A percentile compares a stretch with the other conserved stretches of the same genome.
phyloP scores from a whole-genome alignment of 2,888 invertebrate genomes.

The Strigamia maritima region DNA sequence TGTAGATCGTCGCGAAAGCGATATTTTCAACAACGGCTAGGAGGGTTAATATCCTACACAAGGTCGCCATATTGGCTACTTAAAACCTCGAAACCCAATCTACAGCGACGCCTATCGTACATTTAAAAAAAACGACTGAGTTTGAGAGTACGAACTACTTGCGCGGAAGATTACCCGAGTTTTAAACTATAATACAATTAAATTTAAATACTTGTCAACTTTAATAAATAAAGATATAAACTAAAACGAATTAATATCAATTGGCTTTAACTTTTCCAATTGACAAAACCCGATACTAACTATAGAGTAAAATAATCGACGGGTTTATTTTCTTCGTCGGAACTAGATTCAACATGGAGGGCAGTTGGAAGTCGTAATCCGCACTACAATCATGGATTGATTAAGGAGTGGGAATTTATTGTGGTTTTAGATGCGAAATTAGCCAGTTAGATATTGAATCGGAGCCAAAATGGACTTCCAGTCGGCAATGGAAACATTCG shows the following conservation, averaged over 20 bases:
- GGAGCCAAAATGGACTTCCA: slow-evolving; percentile 80
- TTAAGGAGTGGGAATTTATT: slow-evolving; percentile 40
- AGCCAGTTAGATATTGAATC: slow-evolving; percentile 40
- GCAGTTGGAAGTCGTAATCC: slow-evolving; percentile 39
- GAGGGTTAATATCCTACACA: not conserved
- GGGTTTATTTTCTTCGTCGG: slow-evolving; percentile 26
- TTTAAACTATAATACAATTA: not conserved
- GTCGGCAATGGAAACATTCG: slow-evolving; percentile 97
- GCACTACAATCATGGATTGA: slow-evolving; percentile 36
- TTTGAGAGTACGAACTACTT: not conserved
- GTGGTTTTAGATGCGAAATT: slow-evolving; percentile 40
- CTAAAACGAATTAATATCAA: too few relatives aligned
- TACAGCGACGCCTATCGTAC: not conserved
- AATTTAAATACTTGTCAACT: too few relatives aligned
- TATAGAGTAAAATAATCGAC: not conserved
- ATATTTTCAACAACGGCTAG: not conserved
- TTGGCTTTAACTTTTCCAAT: too few relatives aligned
- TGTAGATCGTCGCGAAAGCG: slow-evolving; percentile 28
- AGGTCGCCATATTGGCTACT: slow-evolving; percentile 38
- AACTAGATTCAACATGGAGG: slow-evolving; percentile 36
- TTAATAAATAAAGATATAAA: too few relatives aligned
- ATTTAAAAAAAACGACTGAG: not conserved
- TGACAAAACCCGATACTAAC: too few relatives aligned
- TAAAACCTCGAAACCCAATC: slow-evolving; percentile 13
- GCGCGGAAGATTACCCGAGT: not conserved